Conservation (phyloP, 2,113 vertebrate species). For the Chionomys nivalis region DNA sequence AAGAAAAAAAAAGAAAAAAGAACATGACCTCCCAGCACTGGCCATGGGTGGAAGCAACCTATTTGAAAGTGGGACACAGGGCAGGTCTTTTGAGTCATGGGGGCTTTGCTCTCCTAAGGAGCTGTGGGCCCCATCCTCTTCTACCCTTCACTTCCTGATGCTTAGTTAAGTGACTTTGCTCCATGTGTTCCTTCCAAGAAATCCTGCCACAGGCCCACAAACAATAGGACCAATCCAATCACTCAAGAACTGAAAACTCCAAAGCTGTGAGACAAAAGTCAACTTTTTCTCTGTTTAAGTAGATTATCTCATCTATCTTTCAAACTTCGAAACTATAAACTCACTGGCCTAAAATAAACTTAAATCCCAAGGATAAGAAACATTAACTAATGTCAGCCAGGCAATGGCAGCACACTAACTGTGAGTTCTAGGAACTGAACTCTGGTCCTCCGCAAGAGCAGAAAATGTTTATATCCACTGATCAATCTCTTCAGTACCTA, state of each 20-base stretch:
- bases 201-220: not conserved
- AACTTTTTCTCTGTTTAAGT: not conserved
- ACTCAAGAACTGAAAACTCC: not conserved
- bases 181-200: not conserved
- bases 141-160: not conserved
- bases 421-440: not conserved
- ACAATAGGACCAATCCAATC: not conserved
- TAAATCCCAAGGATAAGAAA: not conserved
- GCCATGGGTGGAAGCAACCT: not conserved
- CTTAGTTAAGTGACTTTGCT: not conserved
- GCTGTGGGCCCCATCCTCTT: not conserved
- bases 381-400: not conserved
- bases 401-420: not conserved
- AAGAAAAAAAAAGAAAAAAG: too few species aligned
- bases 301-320: not conserved
- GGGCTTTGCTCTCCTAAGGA: too few species aligned
- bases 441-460: not conserved
- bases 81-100: not conserved
- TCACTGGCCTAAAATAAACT: not conserved
- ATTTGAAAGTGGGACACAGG: not conserved
- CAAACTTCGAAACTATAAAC: not conserved
- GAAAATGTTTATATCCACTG: not conserved
- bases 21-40: not conserved
- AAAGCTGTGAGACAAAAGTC: not conserved
- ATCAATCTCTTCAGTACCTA: not conserved